Evolutionary conservation across 2,113 vertebrate genomes (phyloP).

Genomic region (Oncorhynchus gorbuscha): DNA sequence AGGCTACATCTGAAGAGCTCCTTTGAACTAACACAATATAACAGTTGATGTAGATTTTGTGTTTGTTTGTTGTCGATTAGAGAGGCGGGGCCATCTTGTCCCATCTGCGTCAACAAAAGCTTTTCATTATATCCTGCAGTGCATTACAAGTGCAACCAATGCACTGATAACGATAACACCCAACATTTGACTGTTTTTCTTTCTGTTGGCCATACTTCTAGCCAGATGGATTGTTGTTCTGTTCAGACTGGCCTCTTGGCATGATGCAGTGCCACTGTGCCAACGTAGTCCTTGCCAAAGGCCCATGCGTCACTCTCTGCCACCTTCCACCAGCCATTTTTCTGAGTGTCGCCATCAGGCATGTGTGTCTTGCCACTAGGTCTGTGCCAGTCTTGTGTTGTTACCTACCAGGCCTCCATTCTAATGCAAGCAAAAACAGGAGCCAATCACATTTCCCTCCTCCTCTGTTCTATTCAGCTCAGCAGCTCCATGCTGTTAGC

Average conservation of each 20-base stretch:
- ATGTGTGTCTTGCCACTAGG: background rate
- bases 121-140: conserved; percentile 4
- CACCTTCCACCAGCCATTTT: conserved; percentile 11
- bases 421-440: conserved; percentile 43
- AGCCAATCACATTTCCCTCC: conserved; percentile 40
- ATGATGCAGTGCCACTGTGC: conserved; percentile 17
- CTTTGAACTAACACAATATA: conserved; percentile 8
- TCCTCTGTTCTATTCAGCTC: conserved; percentile 26
- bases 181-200: conserved; percentile 17
- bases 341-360: too few species aligned
- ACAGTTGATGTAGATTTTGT: background rate
- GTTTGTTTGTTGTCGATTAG: too few species aligned
- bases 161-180: conserved; percentile 14
- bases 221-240: conserved; percentile 33
- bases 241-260: conserved; percentile 51
- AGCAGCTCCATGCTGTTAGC: conserved; percentile 49
- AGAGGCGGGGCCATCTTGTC: background rate
- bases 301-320: background rate
- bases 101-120: conserved; percentile 4
- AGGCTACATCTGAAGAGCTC: conserved; percentile 32
- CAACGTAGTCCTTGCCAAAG: conserved; percentile 56
- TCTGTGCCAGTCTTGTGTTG: too few species aligned
- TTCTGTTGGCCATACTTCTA: conserved; percentile 26
- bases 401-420: conserved; percentile 4
- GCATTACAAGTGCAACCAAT: background rate